Conservation (phyloP, 2,888 invertebrate species). For the Helleia helle region DNA sequence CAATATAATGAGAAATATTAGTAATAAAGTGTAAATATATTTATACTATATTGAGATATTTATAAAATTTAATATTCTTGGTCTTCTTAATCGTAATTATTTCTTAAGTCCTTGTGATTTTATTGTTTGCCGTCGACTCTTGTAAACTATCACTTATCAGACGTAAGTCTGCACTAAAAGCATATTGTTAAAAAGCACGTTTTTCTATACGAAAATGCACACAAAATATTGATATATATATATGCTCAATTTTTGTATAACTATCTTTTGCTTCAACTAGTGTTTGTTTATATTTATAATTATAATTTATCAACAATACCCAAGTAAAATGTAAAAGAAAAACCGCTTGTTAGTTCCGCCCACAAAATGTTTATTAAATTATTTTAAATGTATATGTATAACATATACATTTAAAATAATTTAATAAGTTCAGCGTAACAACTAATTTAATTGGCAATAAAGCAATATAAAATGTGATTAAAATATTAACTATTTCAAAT, state of each 20-base stretch:
- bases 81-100: conserved; percentile 64
- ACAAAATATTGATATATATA: no score
- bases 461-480: conserved; percentile 9
- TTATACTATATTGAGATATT: conserved; percentile 72
- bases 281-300: no score
- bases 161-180: background rate
- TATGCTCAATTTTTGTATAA: no score
- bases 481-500: conserved; percentile 6
- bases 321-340: no score
- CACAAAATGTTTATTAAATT: no score
- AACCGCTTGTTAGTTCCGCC: no score
- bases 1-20: conserved; percentile 66
- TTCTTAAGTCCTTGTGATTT: conserved; percentile 41
- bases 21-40: conserved; percentile 70
- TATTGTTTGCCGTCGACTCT: conserved; percentile 27
- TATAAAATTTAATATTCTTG: conserved; percentile 72
- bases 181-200: background rate
- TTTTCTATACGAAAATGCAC: no score
- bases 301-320: no score
- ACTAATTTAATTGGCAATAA: conserved; percentile 2
- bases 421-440: no score
- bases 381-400: no score
- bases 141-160: background rate
- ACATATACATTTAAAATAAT: no score
- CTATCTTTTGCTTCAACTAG: no score